Evolutionary conservation across 1,140 invertebrate species (phyloP), one percentile per base, ranked within the genome.

Genomic region (Hirudo medicinalis): DNA sequence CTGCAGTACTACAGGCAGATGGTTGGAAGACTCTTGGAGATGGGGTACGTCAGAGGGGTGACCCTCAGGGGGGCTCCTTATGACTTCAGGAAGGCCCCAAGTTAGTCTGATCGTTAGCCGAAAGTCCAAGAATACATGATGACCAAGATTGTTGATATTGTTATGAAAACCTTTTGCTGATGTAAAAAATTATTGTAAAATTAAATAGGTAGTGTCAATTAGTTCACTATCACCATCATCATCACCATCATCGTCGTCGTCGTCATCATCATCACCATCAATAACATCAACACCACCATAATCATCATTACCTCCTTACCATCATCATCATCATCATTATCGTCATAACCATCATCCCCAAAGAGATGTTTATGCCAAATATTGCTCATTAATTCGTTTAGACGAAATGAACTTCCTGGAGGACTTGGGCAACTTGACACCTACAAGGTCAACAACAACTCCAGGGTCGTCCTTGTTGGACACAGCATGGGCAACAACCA

Each of bases 21-120:
- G 76, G 91, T 87, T 19, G 87, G 91, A 78, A 84, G 87, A 75
- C 81, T 97, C 27, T 87, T 91, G 0, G 78, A 85, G 53, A 79
- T 89, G 72, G 93, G 92, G 55, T 97, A 97, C 80, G 82, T 85
- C 20, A 85, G 93, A 74, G 90, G 90, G 78, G 77, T 87, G 0
- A 89, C 90, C 69, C 82, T 99, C 20, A 85, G 88, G 75, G 96
- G 93, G 74, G 94, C 94, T 66, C 95, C 95, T 3, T 99, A 94
- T 83, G 96, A 99, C 83, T 99, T 98, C 80, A 86, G 96, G 76
- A 92, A 89, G 87, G 92, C 89, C 74, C 94, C 94, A 79, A 94
- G 94, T 97, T 86, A 88, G 89, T 74, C 43, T 36, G 32, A 36
- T 2, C 32, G 32, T 36, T 6, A 36, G 2, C 32, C 6, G 6